phyloP scores from a whole-genome alignment of 2,888 invertebrate genomes.

The Pantelozetes paolii region DNA sequence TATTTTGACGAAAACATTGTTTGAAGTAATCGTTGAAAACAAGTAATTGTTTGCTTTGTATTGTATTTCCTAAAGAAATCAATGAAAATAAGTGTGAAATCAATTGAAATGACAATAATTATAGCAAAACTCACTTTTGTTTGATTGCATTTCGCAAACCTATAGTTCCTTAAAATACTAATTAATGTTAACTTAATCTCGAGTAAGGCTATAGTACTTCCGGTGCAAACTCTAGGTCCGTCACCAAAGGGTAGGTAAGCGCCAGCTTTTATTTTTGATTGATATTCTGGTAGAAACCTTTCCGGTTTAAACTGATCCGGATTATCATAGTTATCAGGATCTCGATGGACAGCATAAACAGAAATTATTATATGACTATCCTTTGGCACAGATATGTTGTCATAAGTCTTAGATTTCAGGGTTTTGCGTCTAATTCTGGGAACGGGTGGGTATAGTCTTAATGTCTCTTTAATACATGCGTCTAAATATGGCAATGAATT shows the following conservation, averaged over 20 bases:
- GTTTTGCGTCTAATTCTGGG: not conserved
- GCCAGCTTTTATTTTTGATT: not conserved
- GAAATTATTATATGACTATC: not conserved
- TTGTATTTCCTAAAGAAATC: not conserved
- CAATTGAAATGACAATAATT: not conserved
- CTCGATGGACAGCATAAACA: not conserved
- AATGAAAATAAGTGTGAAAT: not conserved
- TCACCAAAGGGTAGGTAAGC: conserved; percentile 12
- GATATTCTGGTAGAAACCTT: not conserved
- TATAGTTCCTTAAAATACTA: not conserved
- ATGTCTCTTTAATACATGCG: conserved; percentile 6
- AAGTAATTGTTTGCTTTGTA: not conserved
- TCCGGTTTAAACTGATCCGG: conserved; percentile 13
- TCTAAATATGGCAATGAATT: not conserved
- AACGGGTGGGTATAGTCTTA: conserved; percentile 11
- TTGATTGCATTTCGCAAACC: conserved; percentile 18
- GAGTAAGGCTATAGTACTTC: not conserved
- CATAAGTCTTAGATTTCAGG: not conserved
- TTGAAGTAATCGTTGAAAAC: not conserved
- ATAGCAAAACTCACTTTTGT: conserved; percentile 14
- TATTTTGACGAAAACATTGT: not conserved
- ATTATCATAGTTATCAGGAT: not conserved
- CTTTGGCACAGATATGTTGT: not conserved
- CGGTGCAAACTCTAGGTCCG: not conserved
- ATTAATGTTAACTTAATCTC: conserved; percentile 9